Evolutionary conservation across 2,797 vertebrate species (phyloP).

Genomic region (Pseudochirops cupreus): DNA sequence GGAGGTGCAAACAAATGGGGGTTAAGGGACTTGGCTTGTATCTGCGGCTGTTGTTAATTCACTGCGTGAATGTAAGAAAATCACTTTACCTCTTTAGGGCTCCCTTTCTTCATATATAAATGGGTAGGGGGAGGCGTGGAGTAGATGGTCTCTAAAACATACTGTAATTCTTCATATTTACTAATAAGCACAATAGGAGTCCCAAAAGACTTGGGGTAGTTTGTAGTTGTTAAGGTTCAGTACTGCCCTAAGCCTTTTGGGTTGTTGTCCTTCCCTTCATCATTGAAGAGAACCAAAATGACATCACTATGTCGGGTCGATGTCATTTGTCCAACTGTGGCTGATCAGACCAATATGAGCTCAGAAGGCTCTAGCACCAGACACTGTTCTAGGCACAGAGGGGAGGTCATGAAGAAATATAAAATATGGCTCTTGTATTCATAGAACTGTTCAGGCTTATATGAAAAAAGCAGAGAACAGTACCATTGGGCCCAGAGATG

Average conservation of each 20-base stretch:
- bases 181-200: background rate
- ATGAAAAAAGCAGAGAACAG: background rate
- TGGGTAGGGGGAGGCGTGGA: background rate
- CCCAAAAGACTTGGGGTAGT: background rate
- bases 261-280: background rate
- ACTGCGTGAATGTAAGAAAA: background rate
- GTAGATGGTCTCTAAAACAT: background rate
- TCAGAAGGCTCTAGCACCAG: background rate
- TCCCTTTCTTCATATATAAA: constrained; percentile 44
- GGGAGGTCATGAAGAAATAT: background rate
- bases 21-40: constrained; percentile 12
- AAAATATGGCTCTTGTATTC: background rate
- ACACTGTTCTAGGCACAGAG: background rate
- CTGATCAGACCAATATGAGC: background rate
- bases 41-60: constrained; percentile 9
- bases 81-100: constrained; percentile 17
- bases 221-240: background rate
- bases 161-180: background rate
- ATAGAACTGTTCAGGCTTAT: background rate
- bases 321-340: background rate
- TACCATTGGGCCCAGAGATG: background rate
- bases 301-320: background rate
- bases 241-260: background rate
- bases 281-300: background rate
- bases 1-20: background rate